A percentile compares a stretch with the other conserved stretches of the same genome.
phyloP scores from a whole-genome alignment of 2,797 vertebrate genomes.

The Bufotes viridis region DNA sequence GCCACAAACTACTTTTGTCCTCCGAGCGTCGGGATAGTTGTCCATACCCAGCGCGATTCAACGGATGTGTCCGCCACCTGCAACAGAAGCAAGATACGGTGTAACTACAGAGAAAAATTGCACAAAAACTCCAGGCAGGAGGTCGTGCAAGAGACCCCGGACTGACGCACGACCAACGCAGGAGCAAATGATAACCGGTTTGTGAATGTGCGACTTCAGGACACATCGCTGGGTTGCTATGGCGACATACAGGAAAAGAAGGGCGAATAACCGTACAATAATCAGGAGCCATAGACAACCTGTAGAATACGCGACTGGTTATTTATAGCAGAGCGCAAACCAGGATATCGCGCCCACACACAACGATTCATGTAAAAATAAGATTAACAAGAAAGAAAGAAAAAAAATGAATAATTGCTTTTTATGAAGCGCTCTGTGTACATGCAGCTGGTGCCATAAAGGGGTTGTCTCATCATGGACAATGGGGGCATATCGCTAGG shows the following conservation, averaged over 20 bases:
- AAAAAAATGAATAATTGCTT: not conserved
- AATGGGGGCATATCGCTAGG: too few species aligned
- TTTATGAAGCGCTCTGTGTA: too few species aligned
- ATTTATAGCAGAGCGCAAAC: constrained; percentile 45
- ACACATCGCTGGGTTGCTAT: constrained; percentile 42
- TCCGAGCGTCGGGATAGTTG: constrained; percentile 70
- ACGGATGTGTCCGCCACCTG: constrained; percentile 61
- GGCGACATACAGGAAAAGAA: constrained; percentile 6
- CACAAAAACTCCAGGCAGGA: not conserved
- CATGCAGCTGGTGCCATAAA: too few species aligned
- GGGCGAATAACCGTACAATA: constrained; percentile 12
- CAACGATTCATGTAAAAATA: not conserved
- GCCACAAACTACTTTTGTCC: constrained; percentile 73
- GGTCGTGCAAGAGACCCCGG: not conserved
- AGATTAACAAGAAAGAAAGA: not conserved
- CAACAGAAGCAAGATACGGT: not conserved
- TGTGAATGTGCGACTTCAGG: not conserved
- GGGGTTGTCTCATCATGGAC: too few species aligned
- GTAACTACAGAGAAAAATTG: constrained; percentile 52
- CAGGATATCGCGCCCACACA: constrained; percentile 7
- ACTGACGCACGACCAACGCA: not conserved
- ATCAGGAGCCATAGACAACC: constrained; percentile 32
- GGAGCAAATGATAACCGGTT: not conserved
- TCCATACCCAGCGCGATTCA: constrained; percentile 83
- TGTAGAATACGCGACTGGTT: constrained; percentile 22